These are phyloP conservation scores for Tretioscincus oriximinensis DNA, from an alignment of 2,113 vertebrate species.

Conservation along the genomic window DNA sequence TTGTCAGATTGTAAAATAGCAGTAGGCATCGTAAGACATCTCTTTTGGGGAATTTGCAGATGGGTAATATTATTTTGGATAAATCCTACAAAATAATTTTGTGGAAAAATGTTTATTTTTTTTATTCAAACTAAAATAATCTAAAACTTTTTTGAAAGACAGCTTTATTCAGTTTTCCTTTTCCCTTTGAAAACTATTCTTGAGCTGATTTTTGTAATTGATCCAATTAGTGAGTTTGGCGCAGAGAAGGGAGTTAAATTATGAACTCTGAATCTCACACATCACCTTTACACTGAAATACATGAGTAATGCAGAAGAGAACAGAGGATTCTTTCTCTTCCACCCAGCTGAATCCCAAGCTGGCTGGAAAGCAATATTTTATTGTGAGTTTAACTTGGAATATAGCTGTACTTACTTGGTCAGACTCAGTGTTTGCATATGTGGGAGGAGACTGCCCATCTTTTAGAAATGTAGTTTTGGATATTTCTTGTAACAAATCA, in stretches of 20 bases:
- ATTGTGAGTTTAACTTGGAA: background rate
- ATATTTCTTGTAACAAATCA: background rate
- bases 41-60: background rate
- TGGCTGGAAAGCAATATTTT: background rate
- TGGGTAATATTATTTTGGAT: background rate
- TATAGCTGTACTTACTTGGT: background rate
- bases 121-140: background rate
- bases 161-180: background rate
- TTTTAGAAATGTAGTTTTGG: background rate
- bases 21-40: too few species aligned
- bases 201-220: background rate
- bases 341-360: background rate
- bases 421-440: background rate
- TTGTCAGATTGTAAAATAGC: background rate
- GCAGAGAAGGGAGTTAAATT: background rate
- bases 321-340: background rate
- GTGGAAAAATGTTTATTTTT: accelerated
- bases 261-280: background rate
- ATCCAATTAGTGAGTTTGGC: background rate
- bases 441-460: background rate
- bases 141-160: background rate
- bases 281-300: background rate
- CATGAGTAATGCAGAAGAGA: background rate
- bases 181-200: background rate
- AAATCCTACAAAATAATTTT: background rate